Percentiles rank a stretch among this genome's conserved stretches.
Conservation (phyloP, 2,797 vertebrate genomes). For the Chloroceryle amazona region DNA sequence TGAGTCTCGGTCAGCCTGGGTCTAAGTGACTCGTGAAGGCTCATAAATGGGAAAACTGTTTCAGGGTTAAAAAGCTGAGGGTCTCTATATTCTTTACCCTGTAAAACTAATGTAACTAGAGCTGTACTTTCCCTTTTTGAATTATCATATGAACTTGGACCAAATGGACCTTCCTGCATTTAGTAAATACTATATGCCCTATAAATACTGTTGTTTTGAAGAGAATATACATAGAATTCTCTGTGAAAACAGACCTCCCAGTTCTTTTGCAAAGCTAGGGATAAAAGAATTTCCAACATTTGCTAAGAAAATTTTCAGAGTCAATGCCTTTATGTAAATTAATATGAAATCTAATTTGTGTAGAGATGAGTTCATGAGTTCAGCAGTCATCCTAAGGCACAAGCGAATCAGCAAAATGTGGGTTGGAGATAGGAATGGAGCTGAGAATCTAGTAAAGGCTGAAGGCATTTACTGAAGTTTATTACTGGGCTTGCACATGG, state of each 20-base stretch:
- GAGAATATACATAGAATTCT: neutral
- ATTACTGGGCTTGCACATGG: neutral
- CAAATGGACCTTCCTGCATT: neutral
- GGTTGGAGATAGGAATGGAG: neutral
- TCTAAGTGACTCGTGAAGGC: neutral
- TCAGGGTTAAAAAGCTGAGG: neutral
- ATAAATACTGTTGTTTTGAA: neutral
- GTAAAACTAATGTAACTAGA: neutral
- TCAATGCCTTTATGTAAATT: neutral
- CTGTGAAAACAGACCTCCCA: neutral
- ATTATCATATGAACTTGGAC: neutral
- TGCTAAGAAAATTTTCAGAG: neutral
- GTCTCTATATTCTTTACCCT: neutral
- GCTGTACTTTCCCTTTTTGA: neutral
- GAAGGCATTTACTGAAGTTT: neutral
- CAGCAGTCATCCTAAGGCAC: neutral
- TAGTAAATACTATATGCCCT: neutral
- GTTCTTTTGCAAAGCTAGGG: neutral
- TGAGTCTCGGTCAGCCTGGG: neutral
- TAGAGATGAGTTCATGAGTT: neutral
- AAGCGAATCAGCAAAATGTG: neutral
- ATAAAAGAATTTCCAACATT: neutral
- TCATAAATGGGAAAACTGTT: neutral
- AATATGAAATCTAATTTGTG: slow-evolving; percentile 12
- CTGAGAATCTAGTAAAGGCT: neutral